Evolutionary conservation across 2,113 vertebrate species (phyloP).

Genomic region (Malurus alboscapulatus): DNA sequence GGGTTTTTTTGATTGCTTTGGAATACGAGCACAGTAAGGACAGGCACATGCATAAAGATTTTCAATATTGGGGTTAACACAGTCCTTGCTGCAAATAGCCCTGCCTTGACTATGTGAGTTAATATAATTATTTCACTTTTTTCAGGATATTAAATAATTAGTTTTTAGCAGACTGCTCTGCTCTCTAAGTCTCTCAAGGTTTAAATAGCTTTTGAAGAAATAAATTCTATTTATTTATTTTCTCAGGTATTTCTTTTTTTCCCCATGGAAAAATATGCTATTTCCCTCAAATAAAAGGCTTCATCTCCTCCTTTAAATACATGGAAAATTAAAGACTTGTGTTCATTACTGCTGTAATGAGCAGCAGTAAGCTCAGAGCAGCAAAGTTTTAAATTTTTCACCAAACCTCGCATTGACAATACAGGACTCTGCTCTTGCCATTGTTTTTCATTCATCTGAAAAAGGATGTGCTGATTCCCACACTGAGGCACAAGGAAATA

Average conservation of each 20-base stretch:
- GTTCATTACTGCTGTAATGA: not conserved
- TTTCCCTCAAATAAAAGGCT: not conserved
- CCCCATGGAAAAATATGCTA: fast-evolving
- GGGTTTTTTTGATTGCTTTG: not conserved
- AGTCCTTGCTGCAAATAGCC: not conserved
- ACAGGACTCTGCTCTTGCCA: not conserved
- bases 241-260: not conserved
- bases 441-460: not conserved
- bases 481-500: not conserved
- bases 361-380: not conserved
- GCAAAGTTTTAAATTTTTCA: not conserved
- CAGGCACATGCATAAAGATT: not conserved
- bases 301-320: not conserved
- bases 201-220: not conserved
- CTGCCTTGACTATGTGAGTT: not conserved
- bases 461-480: not conserved
- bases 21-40: not conserved
- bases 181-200: not conserved
- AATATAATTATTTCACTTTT: not conserved
- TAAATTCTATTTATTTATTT: not conserved
- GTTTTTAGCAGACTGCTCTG: not conserved
- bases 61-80: not conserved
- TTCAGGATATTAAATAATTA: not conserved
- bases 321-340: not conserved
- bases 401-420: not conserved